Evolutionary conservation across 2,113 vertebrate genomes (phyloP).

Genomic region (Beaufortia kweichowensis): DNA sequence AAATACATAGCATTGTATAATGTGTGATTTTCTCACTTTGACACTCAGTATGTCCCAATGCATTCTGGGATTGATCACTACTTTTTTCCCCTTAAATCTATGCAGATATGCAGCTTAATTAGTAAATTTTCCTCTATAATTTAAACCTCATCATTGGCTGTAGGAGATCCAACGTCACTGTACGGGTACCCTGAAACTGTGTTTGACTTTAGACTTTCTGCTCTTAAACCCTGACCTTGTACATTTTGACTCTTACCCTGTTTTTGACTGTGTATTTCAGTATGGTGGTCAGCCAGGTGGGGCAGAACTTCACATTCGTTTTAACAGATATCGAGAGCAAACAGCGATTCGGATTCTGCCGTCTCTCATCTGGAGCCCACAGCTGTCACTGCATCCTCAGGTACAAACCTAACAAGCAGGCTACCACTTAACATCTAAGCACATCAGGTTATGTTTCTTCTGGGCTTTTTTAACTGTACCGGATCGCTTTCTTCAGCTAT

Average conservation of each 20-base stretch:
- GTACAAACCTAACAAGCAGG: conserved; percentile 44
- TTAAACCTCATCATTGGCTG: background rate
- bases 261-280: conserved; percentile 73
- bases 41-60: no score
- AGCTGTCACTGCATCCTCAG: conserved; percentile 86
- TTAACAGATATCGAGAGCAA: conserved; percentile 98
- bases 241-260: background rate
- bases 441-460: no score
- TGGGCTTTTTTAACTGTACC: background rate
- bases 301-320: conserved; percentile 98
- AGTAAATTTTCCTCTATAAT: no score
- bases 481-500: conserved; percentile 75
- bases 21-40: no score
- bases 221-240: no score
- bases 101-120: no score
- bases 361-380: conserved; percentile 91
- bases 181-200: background rate
- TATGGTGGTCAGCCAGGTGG: conserved; percentile 85
- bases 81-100: no score
- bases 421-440: background rate
- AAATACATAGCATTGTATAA: no score
- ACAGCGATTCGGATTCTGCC: conserved; percentile 97
- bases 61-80: no score
- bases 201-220: background rate
- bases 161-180: background rate